These are phyloP conservation scores for Pangasius larnaudii DNA, from an alignment of 2,797 vertebrate species.

Conservation along the genomic window DNA sequence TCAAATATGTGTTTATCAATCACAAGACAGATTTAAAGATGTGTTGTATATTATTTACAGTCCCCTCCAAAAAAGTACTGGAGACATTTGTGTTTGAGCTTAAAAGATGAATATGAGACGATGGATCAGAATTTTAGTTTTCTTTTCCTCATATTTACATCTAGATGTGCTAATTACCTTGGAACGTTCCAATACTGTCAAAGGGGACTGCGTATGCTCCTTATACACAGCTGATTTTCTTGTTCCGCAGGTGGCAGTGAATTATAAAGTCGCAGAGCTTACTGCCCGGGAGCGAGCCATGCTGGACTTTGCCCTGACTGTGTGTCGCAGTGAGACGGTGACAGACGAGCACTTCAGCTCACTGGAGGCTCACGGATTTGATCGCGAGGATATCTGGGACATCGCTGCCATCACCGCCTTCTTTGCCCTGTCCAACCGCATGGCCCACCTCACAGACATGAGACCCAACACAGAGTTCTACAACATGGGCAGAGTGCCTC, in stretches of 20 bases:
- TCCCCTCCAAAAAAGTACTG: not conserved
- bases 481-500: slow-evolving; percentile 75
- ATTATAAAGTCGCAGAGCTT: slow-evolving; percentile 81
- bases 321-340: slow-evolving; percentile 82
- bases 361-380: slow-evolving; percentile 81
- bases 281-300: slow-evolving; percentile 76
- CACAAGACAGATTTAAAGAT: not conserved
- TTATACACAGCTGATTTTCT: not conserved
- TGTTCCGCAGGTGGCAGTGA: slow-evolving; percentile 78
- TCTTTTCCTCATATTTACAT: too few relatives aligned
- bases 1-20: not conserved
- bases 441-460: slow-evolving; percentile 82
- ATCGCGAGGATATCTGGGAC: slow-evolving; percentile 86
- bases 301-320: slow-evolving; percentile 83
- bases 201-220: too few relatives aligned
- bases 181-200: not conserved
- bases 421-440: slow-evolving; percentile 84
- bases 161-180: too few relatives aligned
- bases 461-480: slow-evolving; percentile 85
- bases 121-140: too few relatives aligned
- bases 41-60: not conserved
- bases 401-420: slow-evolving; percentile 83
- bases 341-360: slow-evolving; percentile 80
- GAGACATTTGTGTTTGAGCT: too few relatives aligned
- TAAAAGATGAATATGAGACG: too few relatives aligned